Percentiles rank a stretch among this genome's conserved stretches.
Conservation (phyloP, 2,113 vertebrate species). For the Recurvirostra avosetta region DNA sequence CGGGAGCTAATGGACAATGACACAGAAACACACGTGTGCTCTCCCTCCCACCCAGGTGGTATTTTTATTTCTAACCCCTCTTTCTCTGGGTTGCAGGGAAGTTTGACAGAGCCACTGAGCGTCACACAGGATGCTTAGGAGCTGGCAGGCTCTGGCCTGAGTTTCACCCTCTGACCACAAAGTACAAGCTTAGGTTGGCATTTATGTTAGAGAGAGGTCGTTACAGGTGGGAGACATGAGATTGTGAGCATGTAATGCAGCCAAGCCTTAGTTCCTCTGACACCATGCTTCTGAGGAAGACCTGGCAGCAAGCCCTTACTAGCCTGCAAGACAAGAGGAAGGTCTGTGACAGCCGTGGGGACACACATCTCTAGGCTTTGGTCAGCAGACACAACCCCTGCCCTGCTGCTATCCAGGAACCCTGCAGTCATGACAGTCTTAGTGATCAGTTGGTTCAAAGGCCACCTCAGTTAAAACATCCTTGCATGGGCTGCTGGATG, state of each 20-base stretch:
- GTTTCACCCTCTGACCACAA: background rate
- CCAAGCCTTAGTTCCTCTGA: background rate
- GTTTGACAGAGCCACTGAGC: background rate
- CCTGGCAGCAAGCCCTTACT: background rate
- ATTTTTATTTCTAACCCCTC: slow-evolving; percentile 2
- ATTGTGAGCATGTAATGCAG: background rate
- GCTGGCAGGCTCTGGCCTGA: background rate
- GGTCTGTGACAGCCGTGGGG: accelerated
- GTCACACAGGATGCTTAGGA: accelerated
- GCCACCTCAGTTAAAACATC: background rate
- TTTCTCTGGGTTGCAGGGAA: background rate
- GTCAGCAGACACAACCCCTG: background rate
- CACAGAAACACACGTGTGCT: background rate
- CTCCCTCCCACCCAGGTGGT: background rate
- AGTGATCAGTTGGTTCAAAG: background rate
- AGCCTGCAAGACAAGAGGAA: background rate
- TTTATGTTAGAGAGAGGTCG: background rate
- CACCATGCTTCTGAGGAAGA: background rate
- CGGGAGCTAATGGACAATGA: background rate
- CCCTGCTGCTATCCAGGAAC: background rate
- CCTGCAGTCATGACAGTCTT: background rate
- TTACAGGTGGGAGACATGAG: background rate
- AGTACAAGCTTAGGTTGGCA: background rate
- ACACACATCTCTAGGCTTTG: background rate
- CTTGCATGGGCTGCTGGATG: accelerated